Conservation (phyloP, 2,113 vertebrate species). For the Lucifuga dentata region DNA sequence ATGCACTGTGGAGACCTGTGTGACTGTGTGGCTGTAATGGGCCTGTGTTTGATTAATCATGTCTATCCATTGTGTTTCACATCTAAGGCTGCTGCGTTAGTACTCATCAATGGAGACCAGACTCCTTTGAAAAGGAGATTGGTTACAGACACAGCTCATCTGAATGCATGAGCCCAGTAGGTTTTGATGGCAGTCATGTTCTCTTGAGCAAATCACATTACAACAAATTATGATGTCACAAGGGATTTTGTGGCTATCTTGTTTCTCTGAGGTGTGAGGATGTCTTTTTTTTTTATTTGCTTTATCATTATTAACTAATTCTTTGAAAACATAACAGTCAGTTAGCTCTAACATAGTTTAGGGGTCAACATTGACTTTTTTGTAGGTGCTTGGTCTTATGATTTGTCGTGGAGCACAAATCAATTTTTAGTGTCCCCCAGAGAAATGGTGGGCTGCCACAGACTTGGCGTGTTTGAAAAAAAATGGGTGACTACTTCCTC, state of each 20-base stretch:
- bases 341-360: constrained; percentile 44
- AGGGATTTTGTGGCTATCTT: constrained; percentile 24
- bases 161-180: constrained; percentile 58
- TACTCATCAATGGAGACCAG: constrained; percentile 77
- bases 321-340: constrained; percentile 39
- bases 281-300: constrained; percentile 53
- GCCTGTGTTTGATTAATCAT: constrained; percentile 82
- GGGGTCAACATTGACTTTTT: constrained; percentile 64
- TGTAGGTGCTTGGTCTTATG: constrained; percentile 62
- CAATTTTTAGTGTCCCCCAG: constrained; percentile 79
- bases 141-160: constrained; percentile 72
- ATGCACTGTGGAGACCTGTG: constrained; percentile 71
- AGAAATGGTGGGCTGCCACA: constrained; percentile 56
- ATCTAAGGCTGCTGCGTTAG: constrained; percentile 77
- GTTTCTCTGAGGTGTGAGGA: constrained; percentile 14
- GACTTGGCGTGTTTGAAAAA: constrained; percentile 60
- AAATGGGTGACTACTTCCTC: constrained; percentile 75
- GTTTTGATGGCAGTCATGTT: constrained; percentile 72
- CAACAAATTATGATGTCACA: constrained; percentile 66
- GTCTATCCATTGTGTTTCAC: constrained; percentile 79
- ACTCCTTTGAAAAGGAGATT: constrained; percentile 77
- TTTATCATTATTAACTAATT: constrained; percentile 47
- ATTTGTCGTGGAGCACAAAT: constrained; percentile 76
- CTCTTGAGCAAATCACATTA: constrained; percentile 45
- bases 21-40: constrained; percentile 80